Evolutionary conservation across 2,113 vertebrate species (phyloP), one percentile per base, ranked within the genome.

Genomic region (Zingel zingel): DNA sequence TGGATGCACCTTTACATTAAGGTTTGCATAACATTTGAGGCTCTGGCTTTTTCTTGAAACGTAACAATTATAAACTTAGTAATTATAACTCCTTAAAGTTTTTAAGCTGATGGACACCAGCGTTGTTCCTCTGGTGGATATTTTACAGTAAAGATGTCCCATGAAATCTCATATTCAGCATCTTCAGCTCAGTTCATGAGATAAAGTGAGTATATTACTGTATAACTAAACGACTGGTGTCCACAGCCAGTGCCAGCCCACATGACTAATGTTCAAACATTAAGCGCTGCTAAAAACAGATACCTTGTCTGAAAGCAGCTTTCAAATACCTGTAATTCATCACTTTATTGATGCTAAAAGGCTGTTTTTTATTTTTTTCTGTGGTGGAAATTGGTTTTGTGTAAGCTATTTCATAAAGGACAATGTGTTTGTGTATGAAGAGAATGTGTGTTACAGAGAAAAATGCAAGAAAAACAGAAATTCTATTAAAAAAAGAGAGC

Each of bases 1-100:
- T 78, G 50, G 67, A 83, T 74, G 62, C 43, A 16, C n/a, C 67
- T 84, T 77, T 50, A 74, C 62, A 59, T 77, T 23, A 83, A n/a
- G 53, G 53, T 73, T 82, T 84, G 65, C 18, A 53, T 79, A 43
- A 64, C 5, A 0, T 72, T 50, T 50, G 19, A 71, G 23, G 56
- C 64, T 73, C 51, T 74, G 14, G 21, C 19, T 30, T 78, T 21
- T 63, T 53, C 56, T 73, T 47, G 30, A 36, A 79, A 63, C 45
- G n/a, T 56, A 30, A 43, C 53, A 36, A 61, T 63, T 61, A 74
- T 10, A 25, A 25, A 57, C 21, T 54, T 50, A 23, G 33, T 73
- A 66, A 59, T 65, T 53, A 70, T 30, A 33, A 21, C 14, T 75
- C 11, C n/a, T 56, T 27, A 71, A 72, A 61, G 10, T 72, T 69